Percentiles rank a stretch among this genome's conserved stretches.
Evolutionary conservation across 2,888 invertebrate species (phyloP).

Genomic region (Phragmatobia fuliginosa): DNA sequence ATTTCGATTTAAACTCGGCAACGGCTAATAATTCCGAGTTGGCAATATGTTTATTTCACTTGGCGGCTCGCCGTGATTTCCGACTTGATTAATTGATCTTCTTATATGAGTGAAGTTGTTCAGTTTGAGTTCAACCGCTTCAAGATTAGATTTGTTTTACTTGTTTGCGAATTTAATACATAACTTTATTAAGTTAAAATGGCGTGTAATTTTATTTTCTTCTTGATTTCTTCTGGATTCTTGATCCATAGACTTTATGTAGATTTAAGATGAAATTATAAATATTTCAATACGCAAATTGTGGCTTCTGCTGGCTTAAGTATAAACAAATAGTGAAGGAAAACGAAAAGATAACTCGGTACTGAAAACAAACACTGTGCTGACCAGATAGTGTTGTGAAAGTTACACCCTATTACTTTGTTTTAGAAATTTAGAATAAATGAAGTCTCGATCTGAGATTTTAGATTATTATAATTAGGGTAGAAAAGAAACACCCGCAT

Average conservation of each 20-base stretch:
- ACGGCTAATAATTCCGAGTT: constrained; percentile 68
- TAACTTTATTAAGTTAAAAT: constrained; percentile 6
- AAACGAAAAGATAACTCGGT: constrained; percentile 38
- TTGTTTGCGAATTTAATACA: constrained; percentile 10
- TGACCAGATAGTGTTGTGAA: not conserved
- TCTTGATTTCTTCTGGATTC: too few species aligned
- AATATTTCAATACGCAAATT: not conserved
- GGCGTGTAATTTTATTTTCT: not conserved
- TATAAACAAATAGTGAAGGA: not conserved
- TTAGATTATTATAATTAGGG: not conserved
- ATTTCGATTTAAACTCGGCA: constrained; percentile 64
- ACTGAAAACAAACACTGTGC: constrained; percentile 48
- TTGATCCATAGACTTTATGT: too few species aligned
- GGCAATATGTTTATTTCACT: constrained; percentile 60
- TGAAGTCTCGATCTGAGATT: not conserved
- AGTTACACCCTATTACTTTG: not conserved
- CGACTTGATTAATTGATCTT: constrained; percentile 51
- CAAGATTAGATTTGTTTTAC: constrained; percentile 15
- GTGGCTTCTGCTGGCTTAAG: not conserved
- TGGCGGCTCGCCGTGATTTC: constrained; percentile 45
- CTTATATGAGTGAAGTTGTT: constrained; percentile 49
- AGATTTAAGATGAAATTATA: not conserved
- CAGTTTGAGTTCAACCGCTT: constrained; percentile 19
- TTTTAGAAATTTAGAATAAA: not conserved
- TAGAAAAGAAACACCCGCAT: too few species aligned